Evolutionary conservation across 2,113 vertebrate genomes (phyloP), one percentile per base, ranked within the genome.

Genomic region (Manacus vitellinus): DNA sequence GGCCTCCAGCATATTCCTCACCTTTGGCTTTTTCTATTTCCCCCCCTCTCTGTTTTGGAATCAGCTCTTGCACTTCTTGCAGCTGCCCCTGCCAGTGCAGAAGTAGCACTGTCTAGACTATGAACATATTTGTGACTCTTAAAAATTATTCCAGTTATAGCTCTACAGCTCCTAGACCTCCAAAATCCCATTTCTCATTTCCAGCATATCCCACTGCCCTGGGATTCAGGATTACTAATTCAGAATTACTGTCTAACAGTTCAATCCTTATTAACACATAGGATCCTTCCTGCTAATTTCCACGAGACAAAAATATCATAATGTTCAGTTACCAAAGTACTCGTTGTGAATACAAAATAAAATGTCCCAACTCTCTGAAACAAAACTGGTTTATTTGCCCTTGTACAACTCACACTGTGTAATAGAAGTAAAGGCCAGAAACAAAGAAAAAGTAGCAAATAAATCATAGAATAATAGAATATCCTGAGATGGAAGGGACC

Each of bases 81-180:
- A 95, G 85, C 71, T 93, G 74, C 68, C 72, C 73, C 82, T 90
- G 94, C 95, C 94, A 90, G 78, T 14, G 65, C 80, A 88, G 25
- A 81, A 95, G 55, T 2, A 89, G 54, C 54, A 47, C 58, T 51
- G 72, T 83, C 85, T 94, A 88, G 91, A 90, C 92, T 77, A 19
- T 1, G 1, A 31, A 83, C 41, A 30, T 54, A 83, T n/a, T 88
- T 83, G 73, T 83, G 35, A 37, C 54, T 90, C 62, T 87, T 72
- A 61, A 88, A 85, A 93, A 80, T 21, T 79, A 73, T n/a, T 37
- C 62, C 41, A 77, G 4, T 28, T 63, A 61, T 28, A 81, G 65
- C 18, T 84, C 37, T 30, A 24, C 43, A 80, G 56, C 33, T 63
- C 39, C 52, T n/a, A 4, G 5, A 78, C 39, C 35, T 79, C 58